Evolutionary conservation across 2,888 invertebrate species (phyloP).

Genomic region (Strigamia crassipes): DNA sequence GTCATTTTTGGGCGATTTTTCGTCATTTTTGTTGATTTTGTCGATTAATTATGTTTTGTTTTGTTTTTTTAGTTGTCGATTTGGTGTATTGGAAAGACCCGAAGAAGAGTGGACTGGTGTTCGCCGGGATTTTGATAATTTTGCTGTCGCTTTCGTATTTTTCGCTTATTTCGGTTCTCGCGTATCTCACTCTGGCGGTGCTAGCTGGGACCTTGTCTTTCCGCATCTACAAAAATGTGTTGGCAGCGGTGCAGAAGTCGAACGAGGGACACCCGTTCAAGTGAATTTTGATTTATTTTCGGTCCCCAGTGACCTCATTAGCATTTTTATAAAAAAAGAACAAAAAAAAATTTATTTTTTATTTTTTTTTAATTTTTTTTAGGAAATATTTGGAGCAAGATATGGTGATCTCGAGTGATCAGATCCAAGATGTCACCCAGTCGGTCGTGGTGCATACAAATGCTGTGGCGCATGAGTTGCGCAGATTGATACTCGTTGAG

Average conservation of each 20-base stretch:
- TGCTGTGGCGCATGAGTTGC: conserved; percentile 77
- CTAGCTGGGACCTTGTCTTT: conserved; percentile 88
- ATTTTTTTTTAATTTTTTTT: conserved; percentile 52
- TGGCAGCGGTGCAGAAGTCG: conserved; percentile 91
- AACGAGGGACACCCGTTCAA: conserved; percentile 98
- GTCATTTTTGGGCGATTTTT: too few relatives aligned
- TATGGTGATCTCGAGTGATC: conserved; percentile 84
- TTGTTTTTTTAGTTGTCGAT: conserved; percentile 68
- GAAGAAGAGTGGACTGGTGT: conserved; percentile 90
- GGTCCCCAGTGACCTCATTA: neutral
- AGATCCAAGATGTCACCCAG: conserved; percentile 85
- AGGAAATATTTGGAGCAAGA: conserved; percentile 85
- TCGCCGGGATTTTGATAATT: conserved; percentile 84
- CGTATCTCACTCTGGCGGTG: conserved; percentile 84
- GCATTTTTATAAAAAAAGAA: neutral
- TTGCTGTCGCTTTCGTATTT: conserved; percentile 92
- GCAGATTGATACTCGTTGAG: conserved; percentile 93
- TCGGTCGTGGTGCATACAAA: conserved; percentile 85
- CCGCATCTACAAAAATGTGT: conserved; percentile 93
- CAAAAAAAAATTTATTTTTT: too few relatives aligned
- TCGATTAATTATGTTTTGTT: neutral
- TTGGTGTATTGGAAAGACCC: conserved; percentile 98
- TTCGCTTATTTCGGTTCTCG: conserved; percentile 92
- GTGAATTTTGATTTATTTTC: conserved; percentile 65
- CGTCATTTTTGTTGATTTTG: too few relatives aligned